Evolutionary conservation across 2,113 vertebrate genomes (phyloP).

Genomic region (Mus musculus): GRCm39 chr1:40053001-40053500

Average conservation of each 20-base stretch:
- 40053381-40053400: constrained; percentile 90
- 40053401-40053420: constrained; percentile 40
- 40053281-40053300: constrained; percentile 99
- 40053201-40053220: constrained; percentile 80
- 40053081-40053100: neutral
- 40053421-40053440: constrained; percentile 56
- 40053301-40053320: constrained; percentile 99
- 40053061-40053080: neutral
- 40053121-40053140: constrained; percentile 51
- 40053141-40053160: constrained; percentile 37
- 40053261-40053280: constrained; percentile 97
- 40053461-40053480: neutral
- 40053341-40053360: constrained; percentile 99
- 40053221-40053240: constrained; percentile 86
- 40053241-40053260: constrained; percentile 90
- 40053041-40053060: neutral
- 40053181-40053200: constrained; percentile 67
- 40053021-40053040: neutral
- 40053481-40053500: neutral
- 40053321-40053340: constrained; percentile 99
- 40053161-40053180: neutral
- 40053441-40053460: constrained; percentile 52
- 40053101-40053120: neutral
- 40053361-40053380: constrained; percentile 96
- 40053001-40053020: constrained; percentile 50